Conservation (phyloP, 1,140 invertebrate genomes). For the Luehdorfia chinensis region DNA sequence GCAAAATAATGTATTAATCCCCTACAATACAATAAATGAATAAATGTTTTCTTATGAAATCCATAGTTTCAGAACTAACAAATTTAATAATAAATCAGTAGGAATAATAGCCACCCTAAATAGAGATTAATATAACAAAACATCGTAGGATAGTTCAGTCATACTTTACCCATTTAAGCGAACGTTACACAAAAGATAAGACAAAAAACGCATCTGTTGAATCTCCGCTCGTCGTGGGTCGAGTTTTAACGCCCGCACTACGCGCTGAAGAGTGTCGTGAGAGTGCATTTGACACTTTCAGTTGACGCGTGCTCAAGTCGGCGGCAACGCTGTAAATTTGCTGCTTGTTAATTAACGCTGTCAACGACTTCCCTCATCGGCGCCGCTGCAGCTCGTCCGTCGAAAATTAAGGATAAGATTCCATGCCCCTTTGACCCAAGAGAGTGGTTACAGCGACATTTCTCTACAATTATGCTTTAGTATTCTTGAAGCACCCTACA, state of each 20-base stretch:
- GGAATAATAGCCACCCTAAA: too few relatives aligned
- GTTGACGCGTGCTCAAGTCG: constrained; percentile 16
- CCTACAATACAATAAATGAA: too few relatives aligned
- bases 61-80: too few relatives aligned
- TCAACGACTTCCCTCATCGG: constrained; percentile 9
- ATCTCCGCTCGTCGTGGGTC: not conserved
- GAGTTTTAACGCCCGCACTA: not conserved
- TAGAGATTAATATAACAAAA: not conserved
- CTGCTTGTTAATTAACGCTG: constrained; percentile 14
- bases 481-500: too few relatives aligned
- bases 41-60: too few relatives aligned
- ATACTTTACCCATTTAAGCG: not conserved
- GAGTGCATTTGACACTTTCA: constrained; percentile 16
- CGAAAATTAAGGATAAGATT: constrained; percentile 6
- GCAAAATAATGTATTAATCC: too few relatives aligned
- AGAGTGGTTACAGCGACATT: not conserved
- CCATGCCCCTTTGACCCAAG: not conserved
- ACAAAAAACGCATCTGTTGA: constrained; percentile 11
- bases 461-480: too few relatives aligned
- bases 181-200: constrained; percentile 7
- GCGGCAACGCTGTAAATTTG: constrained; percentile 5
- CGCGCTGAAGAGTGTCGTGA: constrained; percentile 10
- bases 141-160: not conserved
- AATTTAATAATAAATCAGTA: too few relatives aligned
- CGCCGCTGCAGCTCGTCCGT: constrained; percentile 1